Conservation (phyloP, 2,113 vertebrate genomes). For the Phyllopteryx taeniolatus region DNA sequence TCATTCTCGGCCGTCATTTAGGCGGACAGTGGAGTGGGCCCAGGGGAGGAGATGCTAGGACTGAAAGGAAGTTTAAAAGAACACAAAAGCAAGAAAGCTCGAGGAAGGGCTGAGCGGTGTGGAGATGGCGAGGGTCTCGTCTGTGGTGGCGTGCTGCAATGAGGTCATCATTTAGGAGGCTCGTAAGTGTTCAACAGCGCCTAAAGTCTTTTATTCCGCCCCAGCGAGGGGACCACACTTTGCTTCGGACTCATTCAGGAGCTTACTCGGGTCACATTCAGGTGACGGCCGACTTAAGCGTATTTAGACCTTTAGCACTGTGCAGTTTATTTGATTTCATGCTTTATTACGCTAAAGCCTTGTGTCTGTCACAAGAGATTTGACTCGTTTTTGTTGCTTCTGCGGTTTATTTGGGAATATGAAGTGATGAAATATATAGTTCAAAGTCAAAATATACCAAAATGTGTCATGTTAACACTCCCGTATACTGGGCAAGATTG, state of each 20-base stretch:
- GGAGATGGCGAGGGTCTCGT: constrained; percentile 2
- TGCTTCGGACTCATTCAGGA: constrained; percentile 14
- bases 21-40: not conserved
- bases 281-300: constrained; percentile 22
- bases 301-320: constrained; percentile 25
- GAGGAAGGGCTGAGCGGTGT: constrained; percentile 43
- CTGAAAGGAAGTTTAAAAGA: constrained; percentile 54
- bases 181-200: constrained; percentile 22
- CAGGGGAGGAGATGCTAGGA: constrained; percentile 38
- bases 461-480: not conserved
- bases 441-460: not conserved
- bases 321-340: constrained; percentile 22
- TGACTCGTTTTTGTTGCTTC: not conserved
- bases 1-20: constrained; percentile 11
- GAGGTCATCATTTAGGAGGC: constrained; percentile 20
- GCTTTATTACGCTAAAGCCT: constrained; percentile 25
- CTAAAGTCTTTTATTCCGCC: constrained; percentile 4
- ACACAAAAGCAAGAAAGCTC: constrained; percentile 44
- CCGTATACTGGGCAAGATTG: not conserved
- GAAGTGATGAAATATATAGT: not conserved
- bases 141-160: constrained; percentile 9
- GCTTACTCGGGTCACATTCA: constrained; percentile 19
- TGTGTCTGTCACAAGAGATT: not conserved
- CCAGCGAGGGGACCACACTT: not conserved
- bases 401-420: not conserved